A percentile compares a stretch with the other conserved stretches of the same genome.
Evolutionary conservation across 2,113 vertebrate species (phyloP).

Genomic region (Fregata magnificens): DNA sequence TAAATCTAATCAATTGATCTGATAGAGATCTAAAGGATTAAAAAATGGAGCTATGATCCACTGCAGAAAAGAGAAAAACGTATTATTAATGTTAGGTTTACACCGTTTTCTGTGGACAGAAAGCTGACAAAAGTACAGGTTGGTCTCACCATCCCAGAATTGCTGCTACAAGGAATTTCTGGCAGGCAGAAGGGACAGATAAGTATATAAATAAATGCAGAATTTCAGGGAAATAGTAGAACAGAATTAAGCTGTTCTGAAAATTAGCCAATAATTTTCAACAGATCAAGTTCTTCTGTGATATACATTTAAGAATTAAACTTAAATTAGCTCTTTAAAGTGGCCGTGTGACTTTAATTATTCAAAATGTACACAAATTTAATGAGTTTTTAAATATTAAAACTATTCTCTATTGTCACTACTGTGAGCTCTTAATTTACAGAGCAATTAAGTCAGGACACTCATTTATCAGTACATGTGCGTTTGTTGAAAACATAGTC

Average conservation of each 20-base stretch:
- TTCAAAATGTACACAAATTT: slow-evolving; percentile 86
- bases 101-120: background rate
- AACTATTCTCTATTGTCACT: slow-evolving; percentile 89
- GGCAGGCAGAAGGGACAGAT: background rate
- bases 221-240: background rate
- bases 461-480: slow-evolving; percentile 97
- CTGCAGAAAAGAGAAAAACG: background rate
- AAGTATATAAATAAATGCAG: background rate
- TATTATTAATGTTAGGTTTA: background rate
- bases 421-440: slow-evolving; percentile 98
- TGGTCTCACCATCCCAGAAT: background rate
- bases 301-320: slow-evolving; percentile 77
- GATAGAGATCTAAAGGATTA: slow-evolving; percentile 18
- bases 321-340: slow-evolving; percentile 78
- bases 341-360: slow-evolving; percentile 80
- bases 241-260: slow-evolving; percentile 41
- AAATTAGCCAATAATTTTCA: slow-evolving; percentile 53
- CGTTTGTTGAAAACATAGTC: slow-evolving; percentile 90
- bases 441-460: slow-evolving; percentile 95
- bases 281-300: slow-evolving; percentile 55
- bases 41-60: background rate
- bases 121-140: background rate
- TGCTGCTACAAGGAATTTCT: background rate
- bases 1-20: slow-evolving; percentile 13
- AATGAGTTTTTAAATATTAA: slow-evolving; percentile 99